Conservation (phyloP, 1,140 invertebrate genomes). For the Drosophila trapezifrons region DNA sequence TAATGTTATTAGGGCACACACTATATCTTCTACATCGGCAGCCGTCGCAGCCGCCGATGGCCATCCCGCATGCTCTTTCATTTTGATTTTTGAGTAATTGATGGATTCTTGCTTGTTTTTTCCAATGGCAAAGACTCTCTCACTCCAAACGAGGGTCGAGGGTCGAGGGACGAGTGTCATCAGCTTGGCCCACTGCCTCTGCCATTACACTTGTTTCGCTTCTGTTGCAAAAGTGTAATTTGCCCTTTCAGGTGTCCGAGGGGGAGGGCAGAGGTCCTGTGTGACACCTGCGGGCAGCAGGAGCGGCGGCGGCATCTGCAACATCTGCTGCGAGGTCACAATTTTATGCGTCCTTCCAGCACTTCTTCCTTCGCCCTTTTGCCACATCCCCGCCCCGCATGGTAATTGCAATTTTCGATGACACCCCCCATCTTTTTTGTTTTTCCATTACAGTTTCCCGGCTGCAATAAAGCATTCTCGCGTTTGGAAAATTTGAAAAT, state of each 20-base stretch:
- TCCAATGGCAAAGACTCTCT: conserved; percentile 23
- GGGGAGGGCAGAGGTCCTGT: not conserved
- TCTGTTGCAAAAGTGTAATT: conserved; percentile 50
- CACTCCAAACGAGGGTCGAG: not conserved
- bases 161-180: not conserved
- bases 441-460: conserved; percentile 90
- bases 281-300: conserved; percentile 46
- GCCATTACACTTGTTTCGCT: conserved; percentile 44
- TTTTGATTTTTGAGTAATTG: conserved; percentile 65
- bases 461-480: conserved; percentile 97
- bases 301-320: conserved; percentile 23
- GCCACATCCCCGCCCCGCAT: conserved; percentile 6
- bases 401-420: conserved; percentile 63
- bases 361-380: conserved; percentile 1
- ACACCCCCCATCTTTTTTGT: conserved; percentile 40
- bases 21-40: conserved; percentile 12
- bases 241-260: conserved; percentile 28
- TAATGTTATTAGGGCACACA: conserved; percentile 57
- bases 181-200: conserved; percentile 25
- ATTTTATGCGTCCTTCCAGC: conserved; percentile 50
- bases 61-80: conserved; percentile 44
- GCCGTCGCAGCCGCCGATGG: not conserved
- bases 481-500: conserved; percentile 98
- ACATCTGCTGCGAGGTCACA: conserved; percentile 49
- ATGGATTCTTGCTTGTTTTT: conserved; percentile 47